These are phyloP conservation scores for Gnatocerus cornutus DNA, from an alignment of 2,888 invertebrate species.

Conservation along the genomic window DNA sequence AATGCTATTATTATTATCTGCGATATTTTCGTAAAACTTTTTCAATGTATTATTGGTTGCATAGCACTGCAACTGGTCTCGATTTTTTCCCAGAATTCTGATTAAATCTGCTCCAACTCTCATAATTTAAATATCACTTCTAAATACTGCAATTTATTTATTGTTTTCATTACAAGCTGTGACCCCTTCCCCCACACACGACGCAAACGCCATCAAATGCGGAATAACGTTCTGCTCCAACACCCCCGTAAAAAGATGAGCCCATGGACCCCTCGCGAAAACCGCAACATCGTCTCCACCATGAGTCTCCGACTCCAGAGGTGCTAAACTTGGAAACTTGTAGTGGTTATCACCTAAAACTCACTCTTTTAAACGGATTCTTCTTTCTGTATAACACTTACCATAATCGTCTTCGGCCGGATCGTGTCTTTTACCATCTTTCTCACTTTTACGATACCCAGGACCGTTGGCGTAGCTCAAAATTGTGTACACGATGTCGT, in stretches of 20 bases:
- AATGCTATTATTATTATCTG: too few relatives aligned
- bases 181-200: slow-evolving; percentile 74
- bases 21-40: too few relatives aligned
- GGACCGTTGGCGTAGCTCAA: slow-evolving; percentile 86
- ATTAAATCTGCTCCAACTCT: too few relatives aligned
- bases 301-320: slow-evolving; percentile 80
- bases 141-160: too few relatives aligned
- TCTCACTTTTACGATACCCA: slow-evolving; percentile 71
- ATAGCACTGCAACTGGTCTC: too few relatives aligned
- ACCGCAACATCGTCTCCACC: slow-evolving; percentile 88
- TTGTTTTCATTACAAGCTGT: slow-evolving; percentile 25
- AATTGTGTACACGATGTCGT: slow-evolving; percentile 77
- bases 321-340: slow-evolving; percentile 77
- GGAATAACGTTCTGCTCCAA: slow-evolving; percentile 87
- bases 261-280: slow-evolving; percentile 84
- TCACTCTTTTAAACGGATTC: background rate
- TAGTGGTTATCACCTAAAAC: slow-evolving; percentile 72
- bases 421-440: slow-evolving; percentile 74
- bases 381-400: slow-evolving; percentile 50
- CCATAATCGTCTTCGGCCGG: slow-evolving; percentile 72
- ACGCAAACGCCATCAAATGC: slow-evolving; percentile 82
- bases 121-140: too few relatives aligned
- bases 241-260: slow-evolving; percentile 86
- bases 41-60: too few relatives aligned
- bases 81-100: too few relatives aligned